Conservation (phyloP, 2,888 invertebrate genomes). For the Girardia tigrina region DNA sequence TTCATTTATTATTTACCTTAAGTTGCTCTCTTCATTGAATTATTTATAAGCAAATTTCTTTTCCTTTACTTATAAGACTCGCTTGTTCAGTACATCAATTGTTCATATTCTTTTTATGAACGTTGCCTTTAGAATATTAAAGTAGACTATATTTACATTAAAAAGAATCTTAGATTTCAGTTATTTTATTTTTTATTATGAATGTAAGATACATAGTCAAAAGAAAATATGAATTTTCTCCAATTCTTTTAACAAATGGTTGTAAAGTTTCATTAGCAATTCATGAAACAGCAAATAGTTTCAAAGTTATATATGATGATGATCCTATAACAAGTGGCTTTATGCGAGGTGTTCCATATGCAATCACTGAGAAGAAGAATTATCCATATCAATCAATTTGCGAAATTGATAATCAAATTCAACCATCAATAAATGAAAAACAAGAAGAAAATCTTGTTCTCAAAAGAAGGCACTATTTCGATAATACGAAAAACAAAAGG, state of each 20-base stretch:
- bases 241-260: background rate
- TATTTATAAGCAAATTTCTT: no score
- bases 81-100: no score
- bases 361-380: background rate
- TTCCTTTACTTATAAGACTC: no score
- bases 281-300: background rate
- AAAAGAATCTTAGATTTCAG: background rate
- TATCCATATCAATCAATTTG: no score
- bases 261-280: background rate
- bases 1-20: no score
- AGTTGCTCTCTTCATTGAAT: no score
- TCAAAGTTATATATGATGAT: background rate
- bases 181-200: background rate
- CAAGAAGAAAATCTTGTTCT: background rate
- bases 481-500: background rate
- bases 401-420: background rate
- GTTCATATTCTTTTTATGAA: no score
- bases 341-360: background rate
- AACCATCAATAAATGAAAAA: background rate
- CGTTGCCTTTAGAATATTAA: no score
- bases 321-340: background rate
- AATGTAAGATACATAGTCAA: background rate
- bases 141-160: no score
- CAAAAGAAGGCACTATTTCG: background rate
- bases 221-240: background rate